Conservation (phyloP, 2,888 invertebrate genomes). For the Brenthis daphne region DNA sequence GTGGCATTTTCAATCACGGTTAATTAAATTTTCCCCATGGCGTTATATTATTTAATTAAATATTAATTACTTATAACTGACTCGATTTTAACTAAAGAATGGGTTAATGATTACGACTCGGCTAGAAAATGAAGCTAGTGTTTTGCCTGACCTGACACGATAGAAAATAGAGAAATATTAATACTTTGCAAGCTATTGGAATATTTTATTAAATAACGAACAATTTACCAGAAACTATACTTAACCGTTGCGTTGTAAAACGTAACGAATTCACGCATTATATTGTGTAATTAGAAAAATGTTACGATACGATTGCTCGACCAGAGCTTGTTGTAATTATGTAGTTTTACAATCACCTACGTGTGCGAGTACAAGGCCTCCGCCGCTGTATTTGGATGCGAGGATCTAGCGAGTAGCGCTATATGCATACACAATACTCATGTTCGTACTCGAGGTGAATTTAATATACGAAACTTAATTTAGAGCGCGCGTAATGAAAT, state of each 20-base stretch:
- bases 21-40: too few species aligned
- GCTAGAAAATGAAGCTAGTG: too few species aligned
- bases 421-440: constrained; percentile 32
- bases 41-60: too few species aligned
- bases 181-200: too few species aligned
- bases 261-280: not conserved
- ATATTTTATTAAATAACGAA: too few species aligned
- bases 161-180: too few species aligned
- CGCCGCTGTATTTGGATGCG: constrained; percentile 27
- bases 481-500: constrained; percentile 32
- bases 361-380: constrained; percentile 20
- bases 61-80: too few species aligned
- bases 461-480: constrained; percentile 34
- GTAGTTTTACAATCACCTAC: constrained; percentile 21
- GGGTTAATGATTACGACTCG: too few species aligned
- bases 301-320: constrained; percentile 28
- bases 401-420: constrained; percentile 8
- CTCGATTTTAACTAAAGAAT: too few species aligned
- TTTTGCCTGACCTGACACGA: too few species aligned
- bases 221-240: constrained; percentile 4
- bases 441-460: constrained; percentile 38
- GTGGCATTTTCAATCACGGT: too few species aligned
- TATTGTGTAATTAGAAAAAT: constrained; percentile 34
- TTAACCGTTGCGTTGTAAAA: constrained; percentile 2
- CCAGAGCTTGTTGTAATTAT: constrained; percentile 7